phyloP scores from a whole-genome alignment of 2,797 vertebrate genomes.

The Paedocypris micromegethes region DNA sequence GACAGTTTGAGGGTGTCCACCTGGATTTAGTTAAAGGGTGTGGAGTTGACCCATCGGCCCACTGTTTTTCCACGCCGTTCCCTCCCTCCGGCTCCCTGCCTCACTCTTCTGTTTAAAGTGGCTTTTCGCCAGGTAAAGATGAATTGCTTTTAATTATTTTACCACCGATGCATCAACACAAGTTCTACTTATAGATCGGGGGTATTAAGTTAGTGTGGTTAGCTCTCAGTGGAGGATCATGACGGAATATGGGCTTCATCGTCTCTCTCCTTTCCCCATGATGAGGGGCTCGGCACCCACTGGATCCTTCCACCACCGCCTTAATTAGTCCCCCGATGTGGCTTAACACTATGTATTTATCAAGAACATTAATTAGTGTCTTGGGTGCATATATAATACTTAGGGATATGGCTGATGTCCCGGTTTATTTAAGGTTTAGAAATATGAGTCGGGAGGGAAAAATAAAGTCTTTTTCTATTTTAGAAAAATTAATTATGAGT shows the following conservation, averaged over 20 bases:
- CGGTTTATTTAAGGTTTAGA: slow-evolving; percentile 69
- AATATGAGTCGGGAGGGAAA: slow-evolving; percentile 44
- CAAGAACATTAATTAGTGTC: slow-evolving; percentile 70
- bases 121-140: slow-evolving; percentile 54
- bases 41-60: slow-evolving; percentile 44
- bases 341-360: slow-evolving; percentile 69
- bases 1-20: slow-evolving; percentile 53
- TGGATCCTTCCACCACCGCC: slow-evolving; percentile 57
- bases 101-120: slow-evolving; percentile 55
- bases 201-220: slow-evolving; percentile 54
- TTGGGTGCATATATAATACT: slow-evolving; percentile 64
- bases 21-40: slow-evolving; percentile 62
- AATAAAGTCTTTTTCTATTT: slow-evolving; percentile 53
- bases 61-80: slow-evolving; percentile 41
- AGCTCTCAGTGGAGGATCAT: slow-evolving; percentile 50
- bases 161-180: slow-evolving; percentile 44
- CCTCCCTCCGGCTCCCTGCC: slow-evolving; percentile 30
- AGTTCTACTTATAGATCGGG: slow-evolving; percentile 57
- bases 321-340: slow-evolving; percentile 76
- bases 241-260: slow-evolving; percentile 42
- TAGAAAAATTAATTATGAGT: too few relatives aligned
- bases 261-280: slow-evolving; percentile 53
- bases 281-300: slow-evolving; percentile 59
- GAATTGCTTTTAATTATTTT: slow-evolving; percentile 54
- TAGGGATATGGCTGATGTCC: slow-evolving; percentile 59